Conservation (phyloP, 2,797 vertebrate species). For the Okamejei kenojei region DNA sequence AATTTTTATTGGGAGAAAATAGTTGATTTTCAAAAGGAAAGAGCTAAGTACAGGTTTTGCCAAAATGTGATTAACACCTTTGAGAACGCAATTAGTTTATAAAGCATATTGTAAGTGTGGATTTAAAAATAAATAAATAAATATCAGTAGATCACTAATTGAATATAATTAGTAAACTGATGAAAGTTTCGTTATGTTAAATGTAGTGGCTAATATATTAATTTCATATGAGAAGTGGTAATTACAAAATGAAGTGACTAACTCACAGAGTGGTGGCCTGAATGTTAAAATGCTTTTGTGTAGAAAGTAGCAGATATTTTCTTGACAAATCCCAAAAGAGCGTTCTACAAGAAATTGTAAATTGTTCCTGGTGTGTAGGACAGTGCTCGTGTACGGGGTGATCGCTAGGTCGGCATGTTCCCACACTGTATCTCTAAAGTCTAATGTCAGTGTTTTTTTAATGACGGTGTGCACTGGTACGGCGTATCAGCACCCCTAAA, state of each 20-base stretch:
- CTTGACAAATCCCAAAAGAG: neutral
- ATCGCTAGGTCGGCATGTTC: no score
- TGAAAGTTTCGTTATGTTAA: neutral
- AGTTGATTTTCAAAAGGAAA: neutral
- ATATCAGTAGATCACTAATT: no score
- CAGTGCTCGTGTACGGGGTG: no score
- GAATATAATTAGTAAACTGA: conserved; percentile 23
- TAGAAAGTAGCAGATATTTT: neutral
- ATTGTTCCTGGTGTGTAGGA: no score
- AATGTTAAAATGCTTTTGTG: neutral
- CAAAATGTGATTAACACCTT: neutral
- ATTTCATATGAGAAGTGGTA: neutral
- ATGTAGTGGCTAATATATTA: conserved; percentile 21
- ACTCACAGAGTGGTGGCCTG: neutral
- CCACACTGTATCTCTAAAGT: no score
- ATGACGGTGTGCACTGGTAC: no score
- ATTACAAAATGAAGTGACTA: neutral
- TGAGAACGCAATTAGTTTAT: neutral
- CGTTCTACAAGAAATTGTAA: neutral
- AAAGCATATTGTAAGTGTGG: neutral
- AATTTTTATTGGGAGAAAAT: neutral
- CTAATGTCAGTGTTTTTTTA: no score
- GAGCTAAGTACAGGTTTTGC: neutral
- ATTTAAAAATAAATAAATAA: neutral
- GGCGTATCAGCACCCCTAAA: no score